These are phyloP conservation scores for Sphaeramia orbicularis DNA, from an alignment of 2,797 vertebrate genomes.

Conservation along the genomic window DNA sequence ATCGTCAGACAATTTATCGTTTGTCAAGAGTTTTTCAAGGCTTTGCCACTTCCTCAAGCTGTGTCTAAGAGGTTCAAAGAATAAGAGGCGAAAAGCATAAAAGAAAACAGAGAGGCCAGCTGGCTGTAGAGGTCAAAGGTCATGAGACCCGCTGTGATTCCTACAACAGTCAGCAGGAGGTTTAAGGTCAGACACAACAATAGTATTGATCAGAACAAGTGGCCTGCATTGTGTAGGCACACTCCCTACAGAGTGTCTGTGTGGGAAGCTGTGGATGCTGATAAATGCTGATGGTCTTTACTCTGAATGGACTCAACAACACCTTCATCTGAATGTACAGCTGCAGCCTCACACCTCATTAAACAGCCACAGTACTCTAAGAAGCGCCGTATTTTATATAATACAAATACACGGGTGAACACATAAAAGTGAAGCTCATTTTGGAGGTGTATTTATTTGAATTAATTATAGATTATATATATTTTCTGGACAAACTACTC, in stretches of 20 bases:
- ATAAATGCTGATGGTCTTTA: slow-evolving; percentile 52
- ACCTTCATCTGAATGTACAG: slow-evolving; percentile 9
- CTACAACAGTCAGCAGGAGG: slow-evolving; percentile 67
- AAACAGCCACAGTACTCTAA: not conserved
- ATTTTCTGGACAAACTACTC: too few species aligned
- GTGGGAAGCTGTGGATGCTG: slow-evolving; percentile 65
- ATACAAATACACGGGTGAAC: too few species aligned
- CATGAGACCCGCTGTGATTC: slow-evolving; percentile 46
- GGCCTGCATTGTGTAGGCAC: slow-evolving; percentile 71
- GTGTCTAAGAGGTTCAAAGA: slow-evolving; percentile 53
- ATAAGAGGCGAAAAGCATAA: slow-evolving; percentile 43
- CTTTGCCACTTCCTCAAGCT: slow-evolving; percentile 74
- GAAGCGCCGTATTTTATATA: too few species aligned
- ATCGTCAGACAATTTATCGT: slow-evolving; percentile 56
- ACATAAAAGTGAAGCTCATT: too few species aligned
- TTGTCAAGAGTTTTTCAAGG: slow-evolving; percentile 58
- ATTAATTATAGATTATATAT: too few species aligned
- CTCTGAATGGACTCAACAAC: slow-evolving; percentile 29
- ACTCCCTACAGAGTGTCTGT: slow-evolving; percentile 66
- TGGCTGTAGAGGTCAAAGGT: slow-evolving; percentile 68
- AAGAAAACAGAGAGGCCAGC: slow-evolving; percentile 67
- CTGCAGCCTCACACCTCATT: slow-evolving; percentile 4
- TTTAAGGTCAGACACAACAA: slow-evolving; percentile 66
- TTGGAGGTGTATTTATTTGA: too few species aligned
- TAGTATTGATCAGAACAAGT: slow-evolving; percentile 75